Evolutionary conservation across 2,113 vertebrate species (phyloP).

Genomic region (Corythoichthys haematopterus): DNA sequence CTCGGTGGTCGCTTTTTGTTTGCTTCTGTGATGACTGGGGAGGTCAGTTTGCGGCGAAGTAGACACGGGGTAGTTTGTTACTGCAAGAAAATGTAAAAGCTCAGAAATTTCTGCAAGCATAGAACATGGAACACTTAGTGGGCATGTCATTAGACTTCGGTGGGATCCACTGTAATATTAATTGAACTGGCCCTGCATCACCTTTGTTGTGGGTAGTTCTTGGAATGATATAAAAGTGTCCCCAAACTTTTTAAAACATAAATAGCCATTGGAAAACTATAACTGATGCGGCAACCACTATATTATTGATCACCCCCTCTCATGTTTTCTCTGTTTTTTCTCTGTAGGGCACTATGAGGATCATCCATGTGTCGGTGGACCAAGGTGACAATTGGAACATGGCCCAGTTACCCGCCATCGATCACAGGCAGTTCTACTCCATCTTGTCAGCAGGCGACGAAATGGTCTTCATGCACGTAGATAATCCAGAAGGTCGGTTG

Average conservation of each 20-base stretch:
- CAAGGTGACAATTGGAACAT: conserved; percentile 86
- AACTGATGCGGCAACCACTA: too few species aligned
- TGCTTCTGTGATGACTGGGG: conserved; percentile 87
- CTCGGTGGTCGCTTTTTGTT: conserved; percentile 87
- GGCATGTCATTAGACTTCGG: too few species aligned
- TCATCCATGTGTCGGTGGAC: conserved; percentile 85
- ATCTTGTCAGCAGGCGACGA: conserved; percentile 87
- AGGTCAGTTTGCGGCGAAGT: conserved; percentile 62
- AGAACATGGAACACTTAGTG: too few species aligned
- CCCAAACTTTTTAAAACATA: neutral
- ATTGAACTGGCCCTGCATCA: too few species aligned
- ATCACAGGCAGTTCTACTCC: conserved; percentile 93
- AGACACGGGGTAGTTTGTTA: neutral
- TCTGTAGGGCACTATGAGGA: conserved; percentile 76
- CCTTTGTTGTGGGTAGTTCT: neutral
- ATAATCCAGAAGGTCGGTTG: conserved; percentile 83
- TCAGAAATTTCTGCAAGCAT: neutral
- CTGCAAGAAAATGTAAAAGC: neutral
- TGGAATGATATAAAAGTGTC: neutral
- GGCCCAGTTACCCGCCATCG: conserved; percentile 89
- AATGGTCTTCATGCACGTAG: conserved; percentile 95
- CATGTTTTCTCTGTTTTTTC: neutral
- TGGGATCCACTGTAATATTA: too few species aligned
- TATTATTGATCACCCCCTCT: too few species aligned
- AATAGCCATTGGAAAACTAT: too few species aligned